Percentiles rank a stretch among this genome's conserved stretches.
Evolutionary conservation across 2,888 invertebrate species (phyloP).

Genomic region (Ormia ochracea): DNA sequence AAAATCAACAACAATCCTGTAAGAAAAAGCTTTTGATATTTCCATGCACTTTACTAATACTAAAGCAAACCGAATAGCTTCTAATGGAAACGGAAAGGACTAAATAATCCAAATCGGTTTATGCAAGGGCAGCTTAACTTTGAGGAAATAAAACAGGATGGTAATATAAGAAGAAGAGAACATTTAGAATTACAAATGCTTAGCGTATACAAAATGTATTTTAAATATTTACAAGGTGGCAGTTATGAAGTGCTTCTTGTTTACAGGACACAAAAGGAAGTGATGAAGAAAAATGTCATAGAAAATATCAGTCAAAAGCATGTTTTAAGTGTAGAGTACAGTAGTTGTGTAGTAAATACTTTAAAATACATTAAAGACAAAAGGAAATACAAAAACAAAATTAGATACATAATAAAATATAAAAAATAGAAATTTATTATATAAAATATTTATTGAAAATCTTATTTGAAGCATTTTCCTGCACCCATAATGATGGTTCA

Average conservation of each 20-base stretch:
- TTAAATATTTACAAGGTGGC: not conserved
- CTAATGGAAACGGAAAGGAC: not conserved
- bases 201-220: not conserved
- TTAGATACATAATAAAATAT: too few species aligned
- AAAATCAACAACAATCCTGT: too few species aligned
- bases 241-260: not conserved
- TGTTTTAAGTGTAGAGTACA: not conserved
- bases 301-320: not conserved
- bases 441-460: too few species aligned
- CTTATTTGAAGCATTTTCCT: too few species aligned
- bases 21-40: too few species aligned
- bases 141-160: constrained; percentile 13
- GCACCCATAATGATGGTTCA: too few species aligned
- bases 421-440: too few species aligned
- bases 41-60: too few species aligned
- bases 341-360: too few species aligned
- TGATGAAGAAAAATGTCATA: not conserved
- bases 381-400: too few species aligned
- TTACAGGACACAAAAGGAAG: not conserved
- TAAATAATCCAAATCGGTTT: not conserved
- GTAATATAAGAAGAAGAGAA: constrained; percentile 26
- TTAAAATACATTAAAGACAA: too few species aligned
- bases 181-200: not conserved
- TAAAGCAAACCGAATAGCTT: too few species aligned
- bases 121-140: constrained; percentile 12